Evolutionary conservation across 2,797 vertebrate genomes (phyloP).

Genomic region (Liasis olivaceus): DNA sequence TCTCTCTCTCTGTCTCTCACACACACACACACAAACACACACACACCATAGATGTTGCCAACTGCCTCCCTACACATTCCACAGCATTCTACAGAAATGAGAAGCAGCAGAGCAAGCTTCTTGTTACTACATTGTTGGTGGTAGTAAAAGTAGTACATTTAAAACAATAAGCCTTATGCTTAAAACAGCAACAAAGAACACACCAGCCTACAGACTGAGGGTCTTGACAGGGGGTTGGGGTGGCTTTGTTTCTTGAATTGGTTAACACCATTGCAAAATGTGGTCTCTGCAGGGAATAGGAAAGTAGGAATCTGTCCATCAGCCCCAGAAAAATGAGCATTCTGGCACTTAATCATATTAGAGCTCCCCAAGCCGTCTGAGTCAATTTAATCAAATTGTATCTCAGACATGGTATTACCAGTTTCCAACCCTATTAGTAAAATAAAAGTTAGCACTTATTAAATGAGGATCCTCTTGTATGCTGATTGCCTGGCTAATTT

Average conservation of each 20-base stretch:
- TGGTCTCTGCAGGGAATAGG: slow-evolving; percentile 40
- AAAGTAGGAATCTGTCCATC: slow-evolving; percentile 40
- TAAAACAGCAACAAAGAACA: not conserved
- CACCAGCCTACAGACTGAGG: no score
- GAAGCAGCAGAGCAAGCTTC: not conserved
- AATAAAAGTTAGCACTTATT: slow-evolving; percentile 71
- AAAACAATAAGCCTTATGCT: not conserved
- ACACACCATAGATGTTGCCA: not conserved
- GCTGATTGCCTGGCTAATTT: slow-evolving; percentile 65
- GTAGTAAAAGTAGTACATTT: not conserved
- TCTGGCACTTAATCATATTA: slow-evolving; percentile 62
- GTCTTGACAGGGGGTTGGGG: not conserved
- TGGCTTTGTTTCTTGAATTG: slow-evolving; percentile 17
- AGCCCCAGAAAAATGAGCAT: slow-evolving; percentile 56
- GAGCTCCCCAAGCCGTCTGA: slow-evolving; percentile 60
- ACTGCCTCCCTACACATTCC: not conserved
- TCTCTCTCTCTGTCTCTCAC: no score
- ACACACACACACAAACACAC: not conserved
- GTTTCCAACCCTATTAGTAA: slow-evolving; percentile 70
- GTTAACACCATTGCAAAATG: slow-evolving; percentile 54
- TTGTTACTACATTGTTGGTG: not conserved
- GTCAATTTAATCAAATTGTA: slow-evolving; percentile 68
- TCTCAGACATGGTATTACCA: slow-evolving; percentile 58
- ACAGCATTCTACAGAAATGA: not conserved
- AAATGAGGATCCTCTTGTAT: slow-evolving; percentile 60